Conservation (phyloP, 2,113 vertebrate species). For the Pseudorhombus dupliciocellatus region DNA sequence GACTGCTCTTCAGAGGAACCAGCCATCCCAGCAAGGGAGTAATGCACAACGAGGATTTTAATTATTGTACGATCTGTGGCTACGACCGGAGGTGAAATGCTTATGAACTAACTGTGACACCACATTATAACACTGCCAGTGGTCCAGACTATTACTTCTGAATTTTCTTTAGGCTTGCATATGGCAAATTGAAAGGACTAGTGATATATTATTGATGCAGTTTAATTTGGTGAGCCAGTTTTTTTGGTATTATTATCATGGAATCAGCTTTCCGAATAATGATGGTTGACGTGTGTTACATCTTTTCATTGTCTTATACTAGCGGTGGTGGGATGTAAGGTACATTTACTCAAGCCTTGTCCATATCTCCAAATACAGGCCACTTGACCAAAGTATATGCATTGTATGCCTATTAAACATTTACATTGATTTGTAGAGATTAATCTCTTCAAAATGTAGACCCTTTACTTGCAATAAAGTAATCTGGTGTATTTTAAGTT, state of each 20-base stretch:
- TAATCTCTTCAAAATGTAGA: too few species aligned
- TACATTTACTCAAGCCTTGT: neutral
- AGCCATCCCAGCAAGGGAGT: slow-evolving; percentile 76
- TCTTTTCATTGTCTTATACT: neutral
- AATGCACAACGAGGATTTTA: slow-evolving; percentile 75
- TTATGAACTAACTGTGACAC: slow-evolving; percentile 72
- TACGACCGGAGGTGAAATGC: slow-evolving; percentile 71
- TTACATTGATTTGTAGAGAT: too few species aligned
- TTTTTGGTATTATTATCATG: neutral
- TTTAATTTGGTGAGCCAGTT: slow-evolving; percentile 24
- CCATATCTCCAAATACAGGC: neutral
- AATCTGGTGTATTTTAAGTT: neutral
- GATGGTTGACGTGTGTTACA: neutral
- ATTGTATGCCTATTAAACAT: neutral
- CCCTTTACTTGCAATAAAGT: neutral
- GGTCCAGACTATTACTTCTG: slow-evolving; percentile 49
- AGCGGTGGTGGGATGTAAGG: neutral
- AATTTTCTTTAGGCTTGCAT: slow-evolving; percentile 35
- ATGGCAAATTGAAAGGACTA: slow-evolving; percentile 17
- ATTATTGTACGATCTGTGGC: slow-evolving; percentile 75
- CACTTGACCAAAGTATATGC: neutral
- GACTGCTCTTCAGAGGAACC: slow-evolving; percentile 76
- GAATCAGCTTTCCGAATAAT: slow-evolving; percentile 13
- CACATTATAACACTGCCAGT: slow-evolving; percentile 61
- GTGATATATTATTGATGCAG: slow-evolving; percentile 9